phyloP scores from a whole-genome alignment of 2,797 vertebrate species.

The Cuculus canorus region DNA sequence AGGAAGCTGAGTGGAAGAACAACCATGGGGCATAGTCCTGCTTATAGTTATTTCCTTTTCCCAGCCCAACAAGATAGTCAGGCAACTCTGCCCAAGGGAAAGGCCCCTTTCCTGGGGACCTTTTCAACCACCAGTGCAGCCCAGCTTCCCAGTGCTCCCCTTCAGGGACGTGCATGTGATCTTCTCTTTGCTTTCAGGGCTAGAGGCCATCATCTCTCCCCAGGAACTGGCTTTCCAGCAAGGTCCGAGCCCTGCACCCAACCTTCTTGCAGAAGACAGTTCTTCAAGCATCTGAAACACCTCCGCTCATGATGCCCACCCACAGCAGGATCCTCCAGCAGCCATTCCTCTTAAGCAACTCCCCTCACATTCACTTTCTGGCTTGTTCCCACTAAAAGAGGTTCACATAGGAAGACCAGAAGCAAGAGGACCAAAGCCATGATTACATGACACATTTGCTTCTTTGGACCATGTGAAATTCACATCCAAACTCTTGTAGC shows the following conservation, averaged over 20 bases:
- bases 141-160: background rate
- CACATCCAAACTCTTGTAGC: rapidly evolving
- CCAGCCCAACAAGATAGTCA: no score
- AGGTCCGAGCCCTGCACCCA: background rate
- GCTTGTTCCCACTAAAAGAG: background rate
- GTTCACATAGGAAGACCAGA: background rate
- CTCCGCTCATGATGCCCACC: background rate
- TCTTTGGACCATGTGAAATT: background rate
- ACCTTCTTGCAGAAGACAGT: background rate
- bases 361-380: background rate
- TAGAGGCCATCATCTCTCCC: background rate
- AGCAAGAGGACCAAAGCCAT: background rate
- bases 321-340: background rate
- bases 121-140: background rate
- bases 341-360: background rate
- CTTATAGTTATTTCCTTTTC: no score
- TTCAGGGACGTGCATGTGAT: background rate
- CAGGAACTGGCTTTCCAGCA: background rate
- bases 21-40: no score
- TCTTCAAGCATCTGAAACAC: background rate
- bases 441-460: background rate
- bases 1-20: no score
- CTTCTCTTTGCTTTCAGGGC: background rate
- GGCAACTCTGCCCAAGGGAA: no score
- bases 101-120: background rate